Conservation (phyloP, 2,113 vertebrate genomes). For the Gobius niger region DNA sequence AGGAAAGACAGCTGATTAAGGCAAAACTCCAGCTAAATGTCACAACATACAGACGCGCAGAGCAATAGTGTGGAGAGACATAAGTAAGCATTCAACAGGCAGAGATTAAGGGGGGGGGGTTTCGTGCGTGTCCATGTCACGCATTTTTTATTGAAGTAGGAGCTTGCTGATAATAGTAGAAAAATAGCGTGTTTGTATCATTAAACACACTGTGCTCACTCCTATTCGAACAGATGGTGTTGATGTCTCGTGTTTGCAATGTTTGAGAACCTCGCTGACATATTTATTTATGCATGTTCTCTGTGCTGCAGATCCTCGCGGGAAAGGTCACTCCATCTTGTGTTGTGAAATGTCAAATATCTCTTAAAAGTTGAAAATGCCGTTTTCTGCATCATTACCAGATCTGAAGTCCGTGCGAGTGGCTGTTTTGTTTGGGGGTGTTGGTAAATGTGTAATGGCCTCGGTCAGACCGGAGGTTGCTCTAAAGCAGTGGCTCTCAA, state of each 20-base stretch:
- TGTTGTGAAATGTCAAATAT: constrained; percentile 18
- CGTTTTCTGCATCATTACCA: constrained; percentile 11
- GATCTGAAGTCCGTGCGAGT: neutral
- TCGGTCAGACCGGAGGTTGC: neutral
- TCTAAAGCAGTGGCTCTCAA: neutral
- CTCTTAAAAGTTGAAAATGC: constrained; percentile 30
- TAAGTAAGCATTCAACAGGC: too few species aligned
- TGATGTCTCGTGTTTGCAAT: neutral
- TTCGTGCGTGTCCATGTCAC: too few species aligned
- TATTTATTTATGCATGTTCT: constrained; percentile 42
- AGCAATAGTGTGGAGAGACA: neutral
- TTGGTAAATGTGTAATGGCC: constrained; percentile 30
- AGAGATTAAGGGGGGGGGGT: too few species aligned
- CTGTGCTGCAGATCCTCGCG: constrained; percentile 34
- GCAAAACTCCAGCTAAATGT: constrained; percentile 15
- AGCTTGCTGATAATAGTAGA: too few species aligned
- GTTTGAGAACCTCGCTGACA: constrained; percentile 26
- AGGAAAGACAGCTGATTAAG: constrained; percentile 43
- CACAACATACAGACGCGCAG: constrained; percentile 12
- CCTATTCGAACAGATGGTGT: too few species aligned
- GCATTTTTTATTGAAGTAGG: too few species aligned
- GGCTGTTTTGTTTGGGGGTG: constrained; percentile 21
- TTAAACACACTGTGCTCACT: too few species aligned
- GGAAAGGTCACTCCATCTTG: constrained; percentile 16
- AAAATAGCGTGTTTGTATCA: too few species aligned